Evolutionary conservation across 2,113 vertebrate species (phyloP).

Genomic region (Gallinago jamesoni): DNA sequence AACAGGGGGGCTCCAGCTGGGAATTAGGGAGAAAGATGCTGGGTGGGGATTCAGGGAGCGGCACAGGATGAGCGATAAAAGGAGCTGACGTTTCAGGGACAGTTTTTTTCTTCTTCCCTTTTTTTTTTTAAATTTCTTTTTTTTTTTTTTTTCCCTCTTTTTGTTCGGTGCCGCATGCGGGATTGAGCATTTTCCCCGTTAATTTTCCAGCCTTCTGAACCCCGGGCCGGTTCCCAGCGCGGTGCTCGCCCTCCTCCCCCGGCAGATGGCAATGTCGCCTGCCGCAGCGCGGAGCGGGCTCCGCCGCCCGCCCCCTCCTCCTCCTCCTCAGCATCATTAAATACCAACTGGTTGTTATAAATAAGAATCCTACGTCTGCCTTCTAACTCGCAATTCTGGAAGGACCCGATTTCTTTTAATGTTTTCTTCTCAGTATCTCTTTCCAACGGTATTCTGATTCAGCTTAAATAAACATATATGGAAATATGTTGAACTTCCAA

Average conservation of each 20-base stretch:
- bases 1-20: neutral
- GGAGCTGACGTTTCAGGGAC: neutral
- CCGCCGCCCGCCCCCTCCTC: neutral
- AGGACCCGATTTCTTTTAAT: constrained; percentile 50
- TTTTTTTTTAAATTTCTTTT: neutral
- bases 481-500: neutral
- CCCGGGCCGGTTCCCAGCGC: neutral
- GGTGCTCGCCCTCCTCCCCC: constrained; percentile 6
- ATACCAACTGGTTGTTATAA: constrained; percentile 73
- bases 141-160: neutral
- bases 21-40: constrained; percentile 28
- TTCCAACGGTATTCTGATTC: constrained; percentile 6
- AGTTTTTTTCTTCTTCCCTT: neutral
- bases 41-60: neutral
- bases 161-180: neutral
- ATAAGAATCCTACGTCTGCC: constrained; percentile 69
- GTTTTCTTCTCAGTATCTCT: constrained; percentile 30
- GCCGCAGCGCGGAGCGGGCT: neutral
- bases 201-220: neutral
- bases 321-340: constrained; percentile 62
- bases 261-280: constrained; percentile 76
- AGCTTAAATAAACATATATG: neutral
- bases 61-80: neutral
- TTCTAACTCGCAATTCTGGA: constrained; percentile 62
- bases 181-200: neutral